Percentiles rank a stretch among this genome's conserved stretches.
Conservation (phyloP, 2,888 invertebrate species). For the Amphipyra berbera region DNA sequence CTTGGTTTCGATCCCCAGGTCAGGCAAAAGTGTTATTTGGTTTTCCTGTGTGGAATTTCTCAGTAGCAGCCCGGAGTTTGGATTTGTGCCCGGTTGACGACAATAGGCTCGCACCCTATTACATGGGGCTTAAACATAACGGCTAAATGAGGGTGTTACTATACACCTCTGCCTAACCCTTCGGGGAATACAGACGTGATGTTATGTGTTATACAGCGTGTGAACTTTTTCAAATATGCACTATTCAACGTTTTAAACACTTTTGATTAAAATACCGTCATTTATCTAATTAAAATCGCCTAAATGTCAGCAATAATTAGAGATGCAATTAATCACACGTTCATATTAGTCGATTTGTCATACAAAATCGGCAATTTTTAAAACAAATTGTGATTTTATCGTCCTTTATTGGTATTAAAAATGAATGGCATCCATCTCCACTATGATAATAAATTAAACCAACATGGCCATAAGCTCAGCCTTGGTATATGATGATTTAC, state of each 20-base stretch:
- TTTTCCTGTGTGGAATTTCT: too few relatives aligned
- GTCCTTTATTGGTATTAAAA: conserved; percentile 7
- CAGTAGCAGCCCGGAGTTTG: too few relatives aligned
- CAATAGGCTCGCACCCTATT: too few relatives aligned
- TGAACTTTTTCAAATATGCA: conserved; percentile 8
- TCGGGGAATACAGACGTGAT: too few relatives aligned
- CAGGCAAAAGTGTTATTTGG: too few relatives aligned
- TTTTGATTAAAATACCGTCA: too few relatives aligned
- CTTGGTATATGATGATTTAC: conserved; percentile 48
- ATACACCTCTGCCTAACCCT: too few relatives aligned
- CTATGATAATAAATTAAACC: conserved; percentile 12
- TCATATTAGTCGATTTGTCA: conserved; percentile 6
- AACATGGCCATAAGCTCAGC: conserved; percentile 28
- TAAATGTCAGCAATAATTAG: conserved; percentile 33
- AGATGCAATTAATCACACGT: conserved; percentile 5
- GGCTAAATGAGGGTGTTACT: too few relatives aligned
- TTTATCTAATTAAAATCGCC: background rate
- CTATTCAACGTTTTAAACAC: background rate
- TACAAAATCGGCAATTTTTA: conserved; percentile 3
- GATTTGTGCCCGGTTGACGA: too few relatives aligned
- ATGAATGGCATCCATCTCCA: conserved; percentile 1
- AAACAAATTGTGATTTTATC: conserved; percentile 12
- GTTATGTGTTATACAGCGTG: conserved; percentile 13
- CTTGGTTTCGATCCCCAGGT: too few relatives aligned
- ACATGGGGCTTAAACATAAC: too few relatives aligned